Conservation (phyloP, 2,888 invertebrate species). For the Schizaphis graminum region DNA sequence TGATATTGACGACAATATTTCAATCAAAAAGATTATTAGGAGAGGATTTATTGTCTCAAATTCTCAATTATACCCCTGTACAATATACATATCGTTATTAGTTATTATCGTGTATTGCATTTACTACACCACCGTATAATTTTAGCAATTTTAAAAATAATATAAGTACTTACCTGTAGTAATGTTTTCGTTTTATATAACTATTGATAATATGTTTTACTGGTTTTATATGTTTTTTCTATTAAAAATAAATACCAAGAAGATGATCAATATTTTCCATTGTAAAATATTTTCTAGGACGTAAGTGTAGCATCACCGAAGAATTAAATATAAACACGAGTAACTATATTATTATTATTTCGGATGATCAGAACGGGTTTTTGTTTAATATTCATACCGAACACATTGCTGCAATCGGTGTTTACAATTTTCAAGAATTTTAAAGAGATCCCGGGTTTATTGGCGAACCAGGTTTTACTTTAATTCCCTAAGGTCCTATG, state of each 20-base stretch:
- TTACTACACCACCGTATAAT: neutral
- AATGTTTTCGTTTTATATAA: neutral
- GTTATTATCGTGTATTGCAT: neutral
- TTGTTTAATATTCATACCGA: neutral
- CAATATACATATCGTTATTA: neutral
- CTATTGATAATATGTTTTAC: neutral
- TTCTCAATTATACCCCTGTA: neutral
- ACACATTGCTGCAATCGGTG: neutral
- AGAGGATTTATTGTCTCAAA: neutral
- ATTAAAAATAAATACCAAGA: neutral
- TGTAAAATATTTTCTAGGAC: neutral
- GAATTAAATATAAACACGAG: neutral
- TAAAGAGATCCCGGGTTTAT: neutral
- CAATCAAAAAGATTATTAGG: neutral
- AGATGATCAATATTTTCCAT: neutral
- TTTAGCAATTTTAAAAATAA: neutral
- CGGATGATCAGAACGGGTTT: slow-evolving; percentile 19
- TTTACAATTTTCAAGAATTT: slow-evolving; percentile 37
- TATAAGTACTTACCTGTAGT: neutral
- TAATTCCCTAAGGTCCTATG: slow-evolving; percentile 19
- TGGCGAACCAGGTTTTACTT: slow-evolving; percentile 18
- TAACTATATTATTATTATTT: slow-evolving; percentile 24
- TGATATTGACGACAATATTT: neutral
- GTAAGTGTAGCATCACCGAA: neutral
- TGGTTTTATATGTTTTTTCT: neutral